phyloP scores from a whole-genome alignment of 2,888 invertebrate genomes.

The Nebria salina region DNA sequence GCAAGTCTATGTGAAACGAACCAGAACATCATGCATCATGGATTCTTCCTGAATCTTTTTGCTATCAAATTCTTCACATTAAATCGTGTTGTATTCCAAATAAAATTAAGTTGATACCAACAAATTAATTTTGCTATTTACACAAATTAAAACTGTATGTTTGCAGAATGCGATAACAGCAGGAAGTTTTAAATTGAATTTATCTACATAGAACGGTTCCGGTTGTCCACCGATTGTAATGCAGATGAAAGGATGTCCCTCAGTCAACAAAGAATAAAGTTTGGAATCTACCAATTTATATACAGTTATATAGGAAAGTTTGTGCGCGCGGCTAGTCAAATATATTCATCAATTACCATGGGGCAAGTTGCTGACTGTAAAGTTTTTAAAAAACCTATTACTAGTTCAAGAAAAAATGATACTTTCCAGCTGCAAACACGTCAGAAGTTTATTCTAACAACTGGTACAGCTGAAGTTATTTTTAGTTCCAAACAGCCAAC shows the following conservation, averaged over 20 bases:
- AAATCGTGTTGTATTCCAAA: constrained; percentile 31
- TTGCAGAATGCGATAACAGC: neutral
- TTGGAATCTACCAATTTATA: constrained; percentile 5
- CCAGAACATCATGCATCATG: constrained; percentile 25
- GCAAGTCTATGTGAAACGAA: constrained; percentile 10
- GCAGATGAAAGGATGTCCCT: constrained; percentile 37
- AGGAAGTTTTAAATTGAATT: constrained; percentile 40
- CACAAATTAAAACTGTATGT: constrained; percentile 8
- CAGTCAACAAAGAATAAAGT: constrained; percentile 31
- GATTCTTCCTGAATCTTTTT: constrained; percentile 35
- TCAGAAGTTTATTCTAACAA: neutral
- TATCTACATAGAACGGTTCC: constrained; percentile 27
- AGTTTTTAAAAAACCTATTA: neutral
- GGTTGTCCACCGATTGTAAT: constrained; percentile 34
- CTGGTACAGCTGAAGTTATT: too few species aligned
- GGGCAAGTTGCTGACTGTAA: neutral
- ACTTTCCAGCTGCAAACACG: neutral
- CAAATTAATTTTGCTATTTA: neutral
- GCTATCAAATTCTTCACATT: constrained; percentile 26
- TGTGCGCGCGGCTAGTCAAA: neutral
- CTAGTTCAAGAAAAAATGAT: neutral
- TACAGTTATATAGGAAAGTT: neutral
- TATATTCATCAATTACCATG: constrained; percentile 4
- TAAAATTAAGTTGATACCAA: neutral
- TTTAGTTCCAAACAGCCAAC: too few species aligned